Evolutionary conservation across 2,113 vertebrate genomes (phyloP), one percentile per base, ranked within the genome.

Genomic region (Dipodomys stephensi): DNA sequence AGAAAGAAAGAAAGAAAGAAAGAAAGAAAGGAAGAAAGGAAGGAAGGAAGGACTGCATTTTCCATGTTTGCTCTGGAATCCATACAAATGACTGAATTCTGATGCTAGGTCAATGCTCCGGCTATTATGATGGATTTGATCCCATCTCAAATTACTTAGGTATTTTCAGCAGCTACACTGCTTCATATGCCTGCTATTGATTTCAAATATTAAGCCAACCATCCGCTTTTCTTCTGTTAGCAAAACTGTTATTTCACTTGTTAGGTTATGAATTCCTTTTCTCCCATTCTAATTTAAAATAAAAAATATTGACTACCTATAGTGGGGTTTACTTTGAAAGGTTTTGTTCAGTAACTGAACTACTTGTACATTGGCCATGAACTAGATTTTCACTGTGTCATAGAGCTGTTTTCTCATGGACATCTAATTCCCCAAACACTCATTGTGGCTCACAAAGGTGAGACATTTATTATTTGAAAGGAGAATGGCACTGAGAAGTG

Each of bases 381-480:
- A 65, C 35, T 57, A 64, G 82, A 86, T 82, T 93, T 83, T 92
- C 84, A 73, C 53, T 74, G 49, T 86, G 85, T 93, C 85, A 86
- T 93, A 86, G 12, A 85, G 74, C 77, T 88, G 84, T 92, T 96
- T 96, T 87, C 35, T 78, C 10, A 22, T 79, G 78, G 78, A 94
- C 91, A 90, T 93, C 49, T 87, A 91, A 97, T 90, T 92, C 92
- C 88, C 82, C 67, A 88, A 89, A 77, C 89, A 73, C 67, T 91
- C 71, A 86, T 44, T 4, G 1, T 73, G 30, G 83, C 76, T 95
- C 88, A 93, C 46, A 78, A 86, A 95, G 74, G 84, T 93, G 90
- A 95, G 73, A 92, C 44, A 49, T 82, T 82, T 93, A 83, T 92
- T 95, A 81, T 95, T 67, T 94, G 95, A 93, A 95, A 95, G 88